Evolutionary conservation across 92 coral and sea anemone genomes (phyloP).

Genomic region (Epizoanthus rinbou): DNA sequence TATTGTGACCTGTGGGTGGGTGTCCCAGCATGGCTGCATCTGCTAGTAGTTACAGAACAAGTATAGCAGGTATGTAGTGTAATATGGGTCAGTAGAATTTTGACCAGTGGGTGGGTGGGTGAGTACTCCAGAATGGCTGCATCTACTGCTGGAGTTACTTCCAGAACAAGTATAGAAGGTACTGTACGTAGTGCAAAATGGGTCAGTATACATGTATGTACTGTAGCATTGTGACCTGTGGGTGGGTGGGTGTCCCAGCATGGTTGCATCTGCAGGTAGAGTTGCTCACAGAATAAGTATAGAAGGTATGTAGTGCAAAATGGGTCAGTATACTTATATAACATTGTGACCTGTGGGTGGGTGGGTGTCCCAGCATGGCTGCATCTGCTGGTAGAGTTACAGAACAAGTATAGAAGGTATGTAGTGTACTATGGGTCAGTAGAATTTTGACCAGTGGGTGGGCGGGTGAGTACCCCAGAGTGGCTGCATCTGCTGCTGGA

Average conservation of each 20-base stretch:
- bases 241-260: too few species aligned
- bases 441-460: not conserved
- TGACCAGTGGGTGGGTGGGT: not conserved
- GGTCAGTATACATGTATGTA: too few species aligned
- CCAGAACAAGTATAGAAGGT: conserved; percentile 59
- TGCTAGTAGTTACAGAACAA: conserved; percentile 78
- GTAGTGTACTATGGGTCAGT: not conserved
- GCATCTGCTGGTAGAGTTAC: conserved; percentile 72
- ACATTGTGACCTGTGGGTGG: not conserved
- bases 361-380: not conserved
- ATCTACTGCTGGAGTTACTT: conserved; percentile 77
- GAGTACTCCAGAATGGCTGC: not conserved
- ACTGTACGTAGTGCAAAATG: too few species aligned
- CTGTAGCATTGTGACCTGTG: too few species aligned
- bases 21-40: not conserved
- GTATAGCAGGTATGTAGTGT: conserved; percentile 73
- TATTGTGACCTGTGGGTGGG: not conserved
- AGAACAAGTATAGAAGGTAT: conserved; percentile 85
- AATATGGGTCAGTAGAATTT: too few species aligned
- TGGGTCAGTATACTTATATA: too few species aligned
- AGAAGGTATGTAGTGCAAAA: too few species aligned
- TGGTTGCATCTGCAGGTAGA: too few species aligned
- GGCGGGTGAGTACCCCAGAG: not conserved
- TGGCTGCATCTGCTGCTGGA: conserved; percentile 56
- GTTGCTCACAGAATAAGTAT: too few species aligned